Base-by-base conservation (phyloP, 2,888 invertebrate genomes). In the Dryobotodes eremita region DNA sequence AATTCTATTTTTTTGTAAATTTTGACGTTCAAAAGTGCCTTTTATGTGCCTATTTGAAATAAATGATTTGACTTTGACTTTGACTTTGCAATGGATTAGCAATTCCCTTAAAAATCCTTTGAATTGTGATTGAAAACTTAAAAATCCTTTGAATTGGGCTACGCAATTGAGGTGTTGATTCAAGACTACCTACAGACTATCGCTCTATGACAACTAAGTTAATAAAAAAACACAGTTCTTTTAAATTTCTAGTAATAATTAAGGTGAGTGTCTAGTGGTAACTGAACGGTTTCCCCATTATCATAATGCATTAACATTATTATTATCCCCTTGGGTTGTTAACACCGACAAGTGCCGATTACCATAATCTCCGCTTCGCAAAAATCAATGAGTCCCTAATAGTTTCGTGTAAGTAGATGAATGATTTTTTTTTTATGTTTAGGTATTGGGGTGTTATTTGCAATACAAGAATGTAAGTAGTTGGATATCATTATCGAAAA, bases 221-320 rank as follows among this genome's bases (percentile, higher is more conserved):
- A 57, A n/a, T 57, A n/a, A 13, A 57, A 66, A 17, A 26, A n/a
- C n/a, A 70, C n/a, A 31, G 1, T 26, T 50, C 1, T 26, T 26
- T 70, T 1, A 36, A 36, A 17, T 36, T 3, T 59, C 0, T 3
- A 36, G 23, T 17, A 70, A 36, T 36, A n/a, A 57, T 17, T 70
- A n/a, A 23, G n/a, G 13, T 17, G 13, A 13, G 17, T 48, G 46
- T 20, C 17, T 36, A 76, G n/a, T 69, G 50, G 53, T 20, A 65
- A 80, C 36, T 72, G 55, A 83, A 81, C 64, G 61, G 76, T 85
- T 57, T 17, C 5, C 46, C n/a, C 26, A 81, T 81, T 83, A 75
- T 55, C 70, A 75, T 82, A 78, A 81, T 62, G 15, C 36, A 62
- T 73, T 72, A 78, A 82, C 50, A 69, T 72, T 82, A 65, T 78